phyloP scores from a whole-genome alignment of 1,140 invertebrate genomes.

The Penaeus chinensis region DNA sequence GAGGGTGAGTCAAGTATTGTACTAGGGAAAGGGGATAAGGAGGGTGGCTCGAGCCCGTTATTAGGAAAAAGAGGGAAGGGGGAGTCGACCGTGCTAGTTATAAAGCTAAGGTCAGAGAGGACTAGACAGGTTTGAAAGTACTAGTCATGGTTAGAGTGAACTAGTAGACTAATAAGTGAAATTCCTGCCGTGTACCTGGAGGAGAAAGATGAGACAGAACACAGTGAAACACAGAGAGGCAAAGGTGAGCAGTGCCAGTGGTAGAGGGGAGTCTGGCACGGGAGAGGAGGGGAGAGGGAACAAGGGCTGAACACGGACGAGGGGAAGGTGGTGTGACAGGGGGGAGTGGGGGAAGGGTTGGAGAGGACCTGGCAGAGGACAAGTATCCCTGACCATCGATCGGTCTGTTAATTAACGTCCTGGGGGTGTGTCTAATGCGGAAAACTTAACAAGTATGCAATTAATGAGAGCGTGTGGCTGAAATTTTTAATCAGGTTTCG shows the following conservation, averaged over 20 bases:
- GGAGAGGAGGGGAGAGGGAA: conserved; percentile 3
- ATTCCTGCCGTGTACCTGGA: too few relatives aligned
- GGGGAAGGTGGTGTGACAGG: neutral
- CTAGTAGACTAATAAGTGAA: too few relatives aligned
- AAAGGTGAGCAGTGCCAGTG: neutral
- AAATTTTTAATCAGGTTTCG: conserved; percentile 22
- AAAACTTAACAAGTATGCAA: conserved; percentile 24
- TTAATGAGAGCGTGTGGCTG: conserved; percentile 20
- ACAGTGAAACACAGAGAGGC: too few relatives aligned
- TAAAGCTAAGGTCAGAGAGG: too few relatives aligned
- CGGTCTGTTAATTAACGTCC: conserved; percentile 8
- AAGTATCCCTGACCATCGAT: conserved; percentile 16
- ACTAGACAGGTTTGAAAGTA: too few relatives aligned
- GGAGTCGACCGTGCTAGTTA: too few relatives aligned
- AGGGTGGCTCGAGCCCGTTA: too few relatives aligned
- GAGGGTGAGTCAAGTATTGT: too few relatives aligned
- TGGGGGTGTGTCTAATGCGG: conserved; percentile 13
- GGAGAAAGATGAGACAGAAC: neutral
- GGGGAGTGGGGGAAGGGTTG: neutral
- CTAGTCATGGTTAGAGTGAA: too few relatives aligned
- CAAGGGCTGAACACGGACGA: neutral
- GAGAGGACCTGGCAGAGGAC: neutral
- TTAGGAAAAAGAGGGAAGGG: too few relatives aligned
- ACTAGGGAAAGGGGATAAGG: too few relatives aligned
- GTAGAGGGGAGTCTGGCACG: neutral